Base-by-base conservation (phyloP, 2,888 invertebrate genomes). In the Tetheella fluctuosa region DNA sequence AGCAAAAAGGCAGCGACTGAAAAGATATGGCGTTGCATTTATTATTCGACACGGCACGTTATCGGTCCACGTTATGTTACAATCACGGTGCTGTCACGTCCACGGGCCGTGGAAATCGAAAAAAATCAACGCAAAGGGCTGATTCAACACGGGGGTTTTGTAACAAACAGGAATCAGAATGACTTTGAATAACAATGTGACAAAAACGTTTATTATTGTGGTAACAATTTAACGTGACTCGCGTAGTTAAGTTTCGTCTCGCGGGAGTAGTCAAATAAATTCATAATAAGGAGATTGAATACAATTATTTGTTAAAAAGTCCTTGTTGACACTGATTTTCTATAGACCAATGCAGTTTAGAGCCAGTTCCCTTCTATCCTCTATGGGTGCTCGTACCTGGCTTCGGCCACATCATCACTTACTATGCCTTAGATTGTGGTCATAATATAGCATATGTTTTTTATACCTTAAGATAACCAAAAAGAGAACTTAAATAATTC, bases 11-110 rank as follows among this genome's bases (percentile, higher is more conserved):
- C 20, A 20, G 48, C 10, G 48, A 20, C 48, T 48, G 48, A 48
- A 48, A 42, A 48, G 48, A 17, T 48, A 48, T 48, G 20, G 20
- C 48, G 10, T 17, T 48, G 48, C 48, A 48, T 48, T 48, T 48
- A 48, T 48, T 48, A 48, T 48, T 17, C 48, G 48, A 48, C 48
- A 48, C 48, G 48, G 10, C 42, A 48, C 17, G 48, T 20, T 48
- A 48, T 48, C 48, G 48, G 48, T 48, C 20, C 17, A 48, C 48
- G 48, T 48, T 48, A 48, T 20, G 7, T 48, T 48, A 48, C 48
- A 48, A 48, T 48, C 48, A 20, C 17, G 8, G 48, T 48, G 20
- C 17, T 48, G 48, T 48, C 48, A 48, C 17, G 48, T 48, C 20
- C 48, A 20, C 20, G 20, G 20, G 2, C 17, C 20, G 48, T 10